Evolutionary conservation across 2,797 vertebrate species (phyloP).

Genomic region (Neosilurus mollespiculum): DNA sequence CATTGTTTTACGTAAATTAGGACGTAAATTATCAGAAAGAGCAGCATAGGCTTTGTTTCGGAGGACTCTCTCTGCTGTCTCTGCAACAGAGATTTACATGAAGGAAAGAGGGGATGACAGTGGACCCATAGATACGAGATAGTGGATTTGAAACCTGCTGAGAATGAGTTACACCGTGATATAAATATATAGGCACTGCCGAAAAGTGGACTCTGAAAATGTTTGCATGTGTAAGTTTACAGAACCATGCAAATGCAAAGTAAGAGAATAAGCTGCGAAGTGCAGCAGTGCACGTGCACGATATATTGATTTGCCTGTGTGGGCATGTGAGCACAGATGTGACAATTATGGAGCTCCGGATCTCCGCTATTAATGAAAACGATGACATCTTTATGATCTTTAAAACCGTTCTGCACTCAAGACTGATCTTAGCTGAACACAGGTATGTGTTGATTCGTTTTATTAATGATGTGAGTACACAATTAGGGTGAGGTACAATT

Average conservation of each 20-base stretch:
- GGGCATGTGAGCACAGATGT: too few species aligned
- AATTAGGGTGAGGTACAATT: neutral
- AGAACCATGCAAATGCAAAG: too few species aligned
- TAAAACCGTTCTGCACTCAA: neutral
- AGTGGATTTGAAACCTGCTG: neutral
- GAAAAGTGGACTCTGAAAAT: too few species aligned
- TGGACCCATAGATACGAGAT: too few species aligned
- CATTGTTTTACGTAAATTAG: neutral
- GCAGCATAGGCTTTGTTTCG: conserved; percentile 9
- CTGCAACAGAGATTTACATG: neutral
- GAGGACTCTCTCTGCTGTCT: neutral
- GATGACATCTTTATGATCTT: neutral
- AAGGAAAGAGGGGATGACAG: neutral
- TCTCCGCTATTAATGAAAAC: neutral
- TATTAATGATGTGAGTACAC: neutral
- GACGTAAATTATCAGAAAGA: neutral
- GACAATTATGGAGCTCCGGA: too few species aligned
- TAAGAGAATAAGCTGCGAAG: too few species aligned
- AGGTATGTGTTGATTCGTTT: neutral
- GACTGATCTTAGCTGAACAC: too few species aligned
- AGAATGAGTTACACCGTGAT: too few species aligned
- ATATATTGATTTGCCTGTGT: too few species aligned
- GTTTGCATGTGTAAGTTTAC: too few species aligned
- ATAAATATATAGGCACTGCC: too few species aligned
- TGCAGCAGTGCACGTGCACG: too few species aligned